phyloP scores from a whole-genome alignment of 2,888 invertebrate species.

The Chirona hameri region DNA sequence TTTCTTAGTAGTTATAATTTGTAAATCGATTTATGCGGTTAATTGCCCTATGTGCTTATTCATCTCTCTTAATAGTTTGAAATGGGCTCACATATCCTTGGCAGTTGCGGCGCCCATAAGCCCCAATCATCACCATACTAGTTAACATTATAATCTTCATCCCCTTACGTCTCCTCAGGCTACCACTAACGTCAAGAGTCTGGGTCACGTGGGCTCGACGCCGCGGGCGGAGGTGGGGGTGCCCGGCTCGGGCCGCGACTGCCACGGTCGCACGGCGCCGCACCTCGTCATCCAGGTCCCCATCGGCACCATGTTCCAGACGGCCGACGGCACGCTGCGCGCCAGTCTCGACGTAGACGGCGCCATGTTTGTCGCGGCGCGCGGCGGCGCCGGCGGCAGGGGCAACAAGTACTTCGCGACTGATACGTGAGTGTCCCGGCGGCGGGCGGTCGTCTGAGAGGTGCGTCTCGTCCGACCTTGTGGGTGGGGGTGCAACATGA shows the following conservation, averaged over 20 bases:
- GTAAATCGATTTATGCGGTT: too few relatives aligned
- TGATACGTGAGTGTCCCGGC: constrained; percentile 34
- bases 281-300: constrained; percentile 74
- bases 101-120: neutral
- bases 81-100: neutral
- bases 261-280: constrained; percentile 74
- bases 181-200: constrained; percentile 61
- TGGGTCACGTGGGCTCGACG: constrained; percentile 61
- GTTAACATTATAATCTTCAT: too few relatives aligned
- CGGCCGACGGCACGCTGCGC: constrained; percentile 56
- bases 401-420: constrained; percentile 83
- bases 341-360: constrained; percentile 65
- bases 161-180: constrained; percentile 51
- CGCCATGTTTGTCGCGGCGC: constrained; percentile 82
- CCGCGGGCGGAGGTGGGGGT: constrained; percentile 66
- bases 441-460: too few relatives aligned
- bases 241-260: constrained; percentile 68
- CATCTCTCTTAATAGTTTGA: too few relatives aligned
- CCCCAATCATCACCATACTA: too few relatives aligned
- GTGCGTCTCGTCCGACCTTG: too few relatives aligned
- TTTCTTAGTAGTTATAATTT: too few relatives aligned
- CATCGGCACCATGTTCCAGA: constrained; percentile 69
- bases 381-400: constrained; percentile 93
- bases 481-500: too few relatives aligned
- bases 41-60: too few relatives aligned